Percentiles rank a stretch among this genome's conserved stretches.
These are phyloP conservation scores for Azemiops feae DNA, from an alignment of 2,113 vertebrate species.

Conservation along the genomic window DNA sequence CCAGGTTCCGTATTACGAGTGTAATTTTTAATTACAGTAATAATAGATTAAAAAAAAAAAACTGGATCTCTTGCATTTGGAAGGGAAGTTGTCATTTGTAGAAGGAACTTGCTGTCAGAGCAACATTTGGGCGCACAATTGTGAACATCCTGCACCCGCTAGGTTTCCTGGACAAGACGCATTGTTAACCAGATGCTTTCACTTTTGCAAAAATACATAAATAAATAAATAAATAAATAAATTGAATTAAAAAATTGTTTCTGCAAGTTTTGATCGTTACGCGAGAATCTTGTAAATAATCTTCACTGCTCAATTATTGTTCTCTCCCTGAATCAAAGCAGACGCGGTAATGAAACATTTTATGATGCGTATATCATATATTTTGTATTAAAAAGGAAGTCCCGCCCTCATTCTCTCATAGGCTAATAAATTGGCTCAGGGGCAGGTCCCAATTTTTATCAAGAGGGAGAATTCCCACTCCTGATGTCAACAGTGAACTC, in stretches of 20 bases:
- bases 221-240: background rate
- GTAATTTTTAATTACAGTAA: constrained; percentile 32
- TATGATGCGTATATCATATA: constrained; percentile 2
- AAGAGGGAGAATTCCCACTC: constrained; percentile 30
- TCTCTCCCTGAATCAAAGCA: background rate
- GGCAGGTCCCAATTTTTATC: background rate
- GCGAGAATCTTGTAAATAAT: constrained; percentile 13
- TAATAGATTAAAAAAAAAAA: background rate
- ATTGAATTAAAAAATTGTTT: background rate
- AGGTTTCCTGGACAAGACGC: background rate
- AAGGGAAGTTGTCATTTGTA: background rate
- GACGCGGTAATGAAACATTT: constrained; percentile 19
- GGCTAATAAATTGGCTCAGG: background rate
- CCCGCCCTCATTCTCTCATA: background rate
- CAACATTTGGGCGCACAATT: background rate
- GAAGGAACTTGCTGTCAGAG: background rate
- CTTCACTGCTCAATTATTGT: constrained; percentile 28
- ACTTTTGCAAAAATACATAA: background rate
- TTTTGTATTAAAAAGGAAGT: background rate
- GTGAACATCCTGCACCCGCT: background rate
- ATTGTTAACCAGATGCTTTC: constrained; percentile 21
- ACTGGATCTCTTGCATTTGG: background rate
- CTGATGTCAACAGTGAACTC: background rate
- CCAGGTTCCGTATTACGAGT: constrained; percentile 40
- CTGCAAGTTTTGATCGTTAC: constrained; percentile 7